Evolutionary conservation across 2,113 vertebrate genomes (phyloP).

Genomic region (human (Homo sapiens)): DNA sequence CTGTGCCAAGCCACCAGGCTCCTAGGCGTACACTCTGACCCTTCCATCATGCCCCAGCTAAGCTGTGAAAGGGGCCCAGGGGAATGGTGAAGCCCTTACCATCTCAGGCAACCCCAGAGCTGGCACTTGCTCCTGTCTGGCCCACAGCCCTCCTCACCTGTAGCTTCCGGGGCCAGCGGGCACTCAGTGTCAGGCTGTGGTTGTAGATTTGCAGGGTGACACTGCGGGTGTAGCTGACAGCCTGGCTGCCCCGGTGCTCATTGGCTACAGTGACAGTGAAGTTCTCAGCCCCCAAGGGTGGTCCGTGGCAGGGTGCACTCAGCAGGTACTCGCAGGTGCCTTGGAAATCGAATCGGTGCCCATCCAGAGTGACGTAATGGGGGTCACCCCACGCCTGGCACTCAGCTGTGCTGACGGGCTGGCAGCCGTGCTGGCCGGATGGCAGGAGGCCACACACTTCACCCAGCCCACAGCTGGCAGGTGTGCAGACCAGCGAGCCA

Average conservation of each 20-base stretch:
- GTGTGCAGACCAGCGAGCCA: constrained; percentile 75
- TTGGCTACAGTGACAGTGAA: constrained; percentile 87
- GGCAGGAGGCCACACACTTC: constrained; percentile 81
- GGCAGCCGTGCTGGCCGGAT: constrained; percentile 79
- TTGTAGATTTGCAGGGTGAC: constrained; percentile 82
- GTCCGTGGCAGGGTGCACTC: constrained; percentile 67
- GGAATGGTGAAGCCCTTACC: neutral
- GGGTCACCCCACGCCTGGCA: constrained; percentile 81
- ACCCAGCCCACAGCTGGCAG: constrained; percentile 60
- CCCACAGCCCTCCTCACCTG: constrained; percentile 63
- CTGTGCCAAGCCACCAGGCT: neutral
- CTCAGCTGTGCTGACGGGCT: constrained; percentile 57
- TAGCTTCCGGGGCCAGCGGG: constrained; percentile 55
- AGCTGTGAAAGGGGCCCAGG: neutral
- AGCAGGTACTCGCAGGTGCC: constrained; percentile 86
- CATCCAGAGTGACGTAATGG: constrained; percentile 84
- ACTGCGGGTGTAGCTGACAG: constrained; percentile 66
- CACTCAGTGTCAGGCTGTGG: constrained; percentile 72
- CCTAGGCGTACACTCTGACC: neutral
- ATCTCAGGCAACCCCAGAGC: neutral
- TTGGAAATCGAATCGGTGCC: constrained; percentile 82
- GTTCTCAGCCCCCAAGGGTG: constrained; percentile 52
- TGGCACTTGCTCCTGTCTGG: neutral
- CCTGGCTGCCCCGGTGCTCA: constrained; percentile 53
- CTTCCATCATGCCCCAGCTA: neutral